Base-by-base conservation (phyloP, 2,113 vertebrate species). In the Oncorhynchus gorbuscha region DNA sequence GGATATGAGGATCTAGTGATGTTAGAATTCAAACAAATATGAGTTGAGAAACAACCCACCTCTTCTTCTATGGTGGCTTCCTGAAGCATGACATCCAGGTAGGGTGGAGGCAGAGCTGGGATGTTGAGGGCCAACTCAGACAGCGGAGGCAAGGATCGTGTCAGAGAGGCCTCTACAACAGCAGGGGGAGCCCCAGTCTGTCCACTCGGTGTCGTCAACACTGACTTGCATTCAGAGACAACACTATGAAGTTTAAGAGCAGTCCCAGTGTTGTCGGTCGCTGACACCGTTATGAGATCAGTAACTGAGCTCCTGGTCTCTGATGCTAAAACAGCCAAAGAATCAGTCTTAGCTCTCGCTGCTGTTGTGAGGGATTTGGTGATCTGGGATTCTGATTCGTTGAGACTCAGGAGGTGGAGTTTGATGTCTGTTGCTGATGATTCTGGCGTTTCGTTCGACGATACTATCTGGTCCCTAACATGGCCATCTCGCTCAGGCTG, bases 81-180 rank as follows among this genome's bases (percentile, higher is more conserved):
- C 81, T 88, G 87, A 76, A 97, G 91, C 45, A 88, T 72, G 11
- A 96, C 93, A 24, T 96, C 91, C 49, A 99, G 80, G 76, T 93
- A 97, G 0, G 91, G 84, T 9, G 90, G 81, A 13, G 97, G 94
- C 58, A 94, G 81, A 20, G 90, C 75, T 16, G 98, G 97, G 75
- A 98, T 85, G 86, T 89, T 97, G 22, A 99, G 95, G 22, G 92
- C 70, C 11, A 91, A 93, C 14, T 94, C 85, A 0, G 95, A 96
- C 13, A 99, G 71, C 0, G 95, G 94, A 16, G 93, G 92, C 1
- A 91, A 20, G 0, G 97, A 98, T 48, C 1, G 55, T 74, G 85
- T 82, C 69, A 99, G 93, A 1, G 95, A 95, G 11, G 93, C 81
- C 66, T 89, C 88, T 0, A n/a, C 5, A 2, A 74, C 69, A 65